Evolutionary conservation across 1,140 invertebrate species (phyloP).

Genomic region (Drosophila parabipectinata): DNA sequence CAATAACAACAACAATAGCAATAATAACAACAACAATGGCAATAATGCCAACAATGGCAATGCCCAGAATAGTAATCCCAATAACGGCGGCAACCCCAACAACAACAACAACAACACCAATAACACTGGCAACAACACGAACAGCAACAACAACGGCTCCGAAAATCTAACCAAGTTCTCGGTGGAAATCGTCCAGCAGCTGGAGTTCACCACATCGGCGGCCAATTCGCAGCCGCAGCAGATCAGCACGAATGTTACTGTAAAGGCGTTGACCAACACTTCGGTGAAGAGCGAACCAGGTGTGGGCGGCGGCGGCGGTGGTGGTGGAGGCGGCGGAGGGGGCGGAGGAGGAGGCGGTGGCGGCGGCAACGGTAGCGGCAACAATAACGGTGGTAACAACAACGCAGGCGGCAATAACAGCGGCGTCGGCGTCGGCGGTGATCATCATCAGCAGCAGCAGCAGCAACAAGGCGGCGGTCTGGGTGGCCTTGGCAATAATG

Average conservation of each 20-base stretch:
- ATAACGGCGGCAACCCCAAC: slow-evolving; percentile 81
- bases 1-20: slow-evolving; percentile 86
- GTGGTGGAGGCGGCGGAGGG: slow-evolving; percentile 71
- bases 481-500: slow-evolving; percentile 75
- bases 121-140: slow-evolving; percentile 83
- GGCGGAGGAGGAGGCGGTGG: slow-evolving; percentile 77
- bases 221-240: slow-evolving; percentile 93
- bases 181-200: slow-evolving; percentile 95
- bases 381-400: slow-evolving; percentile 32
- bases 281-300: slow-evolving; percentile 91
- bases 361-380: slow-evolving; percentile 84
- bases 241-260: slow-evolving; percentile 96
- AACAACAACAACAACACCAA: slow-evolving; percentile 62
- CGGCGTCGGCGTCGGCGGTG: slow-evolving; percentile 83
- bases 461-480: slow-evolving; percentile 76
- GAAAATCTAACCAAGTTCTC: slow-evolving; percentile 92
- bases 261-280: slow-evolving; percentile 93
- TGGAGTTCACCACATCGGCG: slow-evolving; percentile 93
- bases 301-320: slow-evolving; percentile 76
- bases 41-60: slow-evolving; percentile 85
- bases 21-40: slow-evolving; percentile 63
- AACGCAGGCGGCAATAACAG: slow-evolving; percentile 11
- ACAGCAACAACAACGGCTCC: slow-evolving; percentile 64
- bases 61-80: slow-evolving; percentile 85
- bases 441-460: slow-evolving; percentile 73